Base-by-base conservation (phyloP, 2,113 vertebrate species). In the Trematocara unimaculatum region DNA sequence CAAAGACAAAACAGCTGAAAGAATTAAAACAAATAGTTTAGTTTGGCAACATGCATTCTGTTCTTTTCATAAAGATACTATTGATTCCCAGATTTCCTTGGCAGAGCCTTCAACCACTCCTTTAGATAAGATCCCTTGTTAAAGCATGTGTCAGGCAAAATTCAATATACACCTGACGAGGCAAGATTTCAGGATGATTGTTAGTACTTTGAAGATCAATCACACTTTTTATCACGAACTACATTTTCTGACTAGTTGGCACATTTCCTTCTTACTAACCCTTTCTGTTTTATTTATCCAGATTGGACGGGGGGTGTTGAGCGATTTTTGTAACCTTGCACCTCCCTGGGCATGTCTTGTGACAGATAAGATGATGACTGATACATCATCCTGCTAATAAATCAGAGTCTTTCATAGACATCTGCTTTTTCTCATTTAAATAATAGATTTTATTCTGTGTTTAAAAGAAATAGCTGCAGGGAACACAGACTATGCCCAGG, bases 1-100 rank as follows among this genome's bases (percentile, higher is more conserved):
- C 20, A 40, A 23, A 87, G 54, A 83, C 79, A 35, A 91, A 90
- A 94, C 86, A 91, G 87, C 86, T 91, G 89, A 91, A 89, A 74
- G 87, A 74, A 82, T 81, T 60, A 23, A 8, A 86, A 78, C 56
- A 23, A 47, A 47, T 40, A 12, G 40, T 87, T 88, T 72, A 62
- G 38, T 53, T 60, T 89, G 86, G 87, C 82, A 88, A 82, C 40
- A 38, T 29, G 15, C 17, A 20, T 84, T 85, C 12, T 70, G n/a
- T 81, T 85, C 20, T 64, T 77, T 60, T 85, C 81, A 60, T 79
- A 35, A 84, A 93, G 8, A 84, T 55, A 83, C 35, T 42, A 79
- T 87, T 74, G 45, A 83, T 62, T 91, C 47, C 77, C 40, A 86
- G 4, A 78, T 72, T 58, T 84, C 23, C 29, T 79, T 77, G 38